Base-by-base conservation (phyloP, 2,797 vertebrate genomes). In the Leuciscus waleckii region DNA sequence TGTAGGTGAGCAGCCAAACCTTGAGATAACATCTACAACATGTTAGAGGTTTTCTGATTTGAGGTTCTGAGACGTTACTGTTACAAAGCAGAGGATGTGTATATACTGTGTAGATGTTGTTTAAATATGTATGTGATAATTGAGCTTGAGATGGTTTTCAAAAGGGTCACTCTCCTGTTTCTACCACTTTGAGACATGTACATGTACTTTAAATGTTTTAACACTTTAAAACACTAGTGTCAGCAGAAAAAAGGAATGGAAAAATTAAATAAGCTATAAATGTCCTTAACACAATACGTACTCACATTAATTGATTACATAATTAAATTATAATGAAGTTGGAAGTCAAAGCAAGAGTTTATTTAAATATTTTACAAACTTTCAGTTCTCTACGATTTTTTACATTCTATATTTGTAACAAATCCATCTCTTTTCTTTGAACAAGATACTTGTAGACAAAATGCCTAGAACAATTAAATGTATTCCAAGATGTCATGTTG, bases 41-140 rank as follows among this genome's bases (percentile, higher is more conserved):
- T 35, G 58, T 75, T 17, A 39, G 32, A 75, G 69, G 32, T 54
- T 74, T 86, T 92, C 85, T 89, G 79, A 90, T 87, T 86, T 85
- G 89, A 87, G 87, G 90, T 89, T 58, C 83, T 88, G 79, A 90
- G 88, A 87, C 92, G 75, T 88, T 46, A 86, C 49, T 88, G 87
- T 93, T 90, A 89, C 90, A 49, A 3, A 68, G 76, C 76, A 90
- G 78, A 87, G 41, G 85, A 85, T 71, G 35, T 91, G 89, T 87
- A 83, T 13, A 39, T 65, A 86, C 86, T 86, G 65, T 87, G 63
- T 87, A 61, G 54, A 78, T 76, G 84, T 23, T 49, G 86, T 68
- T 90, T 82, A 70, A 90, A 88, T 91, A 89, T 92, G 91, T 88
- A 88, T 74, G 82, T 87, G 35, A 91, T 39, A 86, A 70, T 87